phyloP scores from a whole-genome alignment of 2,888 invertebrate species.

The Ectemnius continuus region DNA sequence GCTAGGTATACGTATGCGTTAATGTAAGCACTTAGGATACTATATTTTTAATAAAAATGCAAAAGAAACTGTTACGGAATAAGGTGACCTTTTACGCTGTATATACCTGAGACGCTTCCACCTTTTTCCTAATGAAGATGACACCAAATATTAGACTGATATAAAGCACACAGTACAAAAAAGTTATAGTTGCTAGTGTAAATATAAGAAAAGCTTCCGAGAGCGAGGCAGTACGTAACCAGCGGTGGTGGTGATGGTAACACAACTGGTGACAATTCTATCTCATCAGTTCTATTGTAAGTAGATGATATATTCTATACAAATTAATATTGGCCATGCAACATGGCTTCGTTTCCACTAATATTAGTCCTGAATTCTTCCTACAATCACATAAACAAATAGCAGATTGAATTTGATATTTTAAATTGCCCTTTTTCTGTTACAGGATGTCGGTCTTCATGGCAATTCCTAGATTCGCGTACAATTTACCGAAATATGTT shows the following conservation, averaged over 20 bases:
- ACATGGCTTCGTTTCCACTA: no score
- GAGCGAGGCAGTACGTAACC: neutral
- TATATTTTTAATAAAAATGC: neutral
- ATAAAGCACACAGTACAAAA: no score
- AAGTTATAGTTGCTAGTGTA: neutral
- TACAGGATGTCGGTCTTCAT: constrained; percentile 91
- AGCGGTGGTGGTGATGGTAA: neutral
- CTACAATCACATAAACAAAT: no score
- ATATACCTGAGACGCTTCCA: no score
- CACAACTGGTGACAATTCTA: neutral
- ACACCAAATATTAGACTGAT: no score
- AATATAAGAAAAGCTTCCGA: neutral
- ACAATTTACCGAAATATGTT: constrained; percentile 91
- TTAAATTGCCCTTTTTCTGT: constrained; percentile 33
- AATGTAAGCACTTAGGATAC: neutral
- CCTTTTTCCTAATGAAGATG: no score
- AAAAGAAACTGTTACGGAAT: no score
- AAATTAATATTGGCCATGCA: no score
- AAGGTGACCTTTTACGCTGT: no score
- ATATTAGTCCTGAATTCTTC: no score
- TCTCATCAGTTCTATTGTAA: neutral
- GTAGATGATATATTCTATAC: neutral
- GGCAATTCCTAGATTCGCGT: constrained; percentile 90
- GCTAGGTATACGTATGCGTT: neutral
- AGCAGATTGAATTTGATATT: no score